Evolutionary conservation across 2,797 vertebrate species (phyloP).

Genomic region (Anguilla obscura): DNA sequence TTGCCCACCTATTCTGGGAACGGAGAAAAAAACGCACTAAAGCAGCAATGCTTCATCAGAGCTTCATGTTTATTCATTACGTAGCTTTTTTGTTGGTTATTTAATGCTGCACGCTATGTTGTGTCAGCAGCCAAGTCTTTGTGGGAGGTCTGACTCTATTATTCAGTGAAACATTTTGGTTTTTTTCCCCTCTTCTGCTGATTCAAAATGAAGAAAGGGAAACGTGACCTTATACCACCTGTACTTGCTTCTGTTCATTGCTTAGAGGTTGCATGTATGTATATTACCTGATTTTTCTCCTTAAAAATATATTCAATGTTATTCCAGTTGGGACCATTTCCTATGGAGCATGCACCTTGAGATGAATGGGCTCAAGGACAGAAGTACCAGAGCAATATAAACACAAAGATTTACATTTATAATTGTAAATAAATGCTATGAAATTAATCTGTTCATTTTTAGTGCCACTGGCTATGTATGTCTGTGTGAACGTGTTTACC

Average conservation of each 20-base stretch:
- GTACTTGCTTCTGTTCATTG: not conserved
- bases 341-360: not conserved
- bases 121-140: not conserved
- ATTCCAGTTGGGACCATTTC: not conserved
- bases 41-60: not conserved
- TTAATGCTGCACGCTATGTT: not conserved
- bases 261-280: not conserved
- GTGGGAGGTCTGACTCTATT: not conserved
- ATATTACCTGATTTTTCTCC: not conserved
- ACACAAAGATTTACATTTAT: not conserved
- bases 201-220: not conserved
- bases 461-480: not conserved
- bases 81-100: not conserved
- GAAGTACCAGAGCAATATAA: no score
- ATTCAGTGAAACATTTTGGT: not conserved
- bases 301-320: not conserved
- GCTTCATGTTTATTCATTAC: not conserved
- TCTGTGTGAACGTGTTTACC: not conserved
- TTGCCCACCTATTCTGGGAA: not conserved
- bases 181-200: not conserved
- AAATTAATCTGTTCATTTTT: not conserved
- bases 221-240: not conserved
- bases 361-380: no score
- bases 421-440: not conserved
- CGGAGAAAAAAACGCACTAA: not conserved